These are phyloP conservation scores for Dryococelus australis DNA, from an alignment of 2,888 invertebrate genomes.

Conservation along the genomic window DNA sequence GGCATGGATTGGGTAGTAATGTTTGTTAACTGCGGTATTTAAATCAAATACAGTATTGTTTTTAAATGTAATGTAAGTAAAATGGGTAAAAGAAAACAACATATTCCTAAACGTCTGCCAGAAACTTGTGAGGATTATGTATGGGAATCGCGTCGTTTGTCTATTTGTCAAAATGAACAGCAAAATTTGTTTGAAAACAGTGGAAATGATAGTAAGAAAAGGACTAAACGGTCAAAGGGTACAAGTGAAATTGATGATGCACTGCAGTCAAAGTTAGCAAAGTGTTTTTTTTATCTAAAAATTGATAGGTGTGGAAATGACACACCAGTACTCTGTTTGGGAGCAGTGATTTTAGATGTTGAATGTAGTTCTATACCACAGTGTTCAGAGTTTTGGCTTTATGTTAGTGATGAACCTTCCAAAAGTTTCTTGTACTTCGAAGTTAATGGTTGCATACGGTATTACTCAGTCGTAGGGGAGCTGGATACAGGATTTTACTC, in stretches of 20 bases:
- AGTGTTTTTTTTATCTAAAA: neutral
- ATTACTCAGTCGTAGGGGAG: constrained; percentile 24
- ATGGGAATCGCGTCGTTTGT: neutral
- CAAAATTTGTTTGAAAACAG: neutral
- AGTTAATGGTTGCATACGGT: constrained; percentile 3
- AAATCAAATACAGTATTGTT: too few relatives aligned
- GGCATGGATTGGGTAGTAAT: too few relatives aligned
- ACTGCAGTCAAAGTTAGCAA: neutral
- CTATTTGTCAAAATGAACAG: neutral
- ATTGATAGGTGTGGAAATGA: neutral
- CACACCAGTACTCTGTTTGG: neutral
- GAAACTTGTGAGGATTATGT: neutral
- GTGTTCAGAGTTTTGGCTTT: constrained; percentile 35
- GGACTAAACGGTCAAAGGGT: neutral
- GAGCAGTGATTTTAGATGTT: neutral
- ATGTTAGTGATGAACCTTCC: constrained; percentile 25
- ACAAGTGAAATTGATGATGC: neutral
- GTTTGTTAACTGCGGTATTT: too few relatives aligned
- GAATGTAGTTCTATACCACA: constrained; percentile 7
- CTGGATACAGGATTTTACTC: constrained; percentile 32
- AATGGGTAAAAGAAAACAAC: neutral
- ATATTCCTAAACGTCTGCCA: neutral
- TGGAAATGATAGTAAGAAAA: neutral
- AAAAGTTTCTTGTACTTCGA: constrained; percentile 35
- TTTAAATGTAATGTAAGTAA: neutral